Percentiles rank a stretch among this genome's conserved stretches.
phyloP scores from a whole-genome alignment of 2,113 vertebrate genomes.

The Bos indicus region DNA sequence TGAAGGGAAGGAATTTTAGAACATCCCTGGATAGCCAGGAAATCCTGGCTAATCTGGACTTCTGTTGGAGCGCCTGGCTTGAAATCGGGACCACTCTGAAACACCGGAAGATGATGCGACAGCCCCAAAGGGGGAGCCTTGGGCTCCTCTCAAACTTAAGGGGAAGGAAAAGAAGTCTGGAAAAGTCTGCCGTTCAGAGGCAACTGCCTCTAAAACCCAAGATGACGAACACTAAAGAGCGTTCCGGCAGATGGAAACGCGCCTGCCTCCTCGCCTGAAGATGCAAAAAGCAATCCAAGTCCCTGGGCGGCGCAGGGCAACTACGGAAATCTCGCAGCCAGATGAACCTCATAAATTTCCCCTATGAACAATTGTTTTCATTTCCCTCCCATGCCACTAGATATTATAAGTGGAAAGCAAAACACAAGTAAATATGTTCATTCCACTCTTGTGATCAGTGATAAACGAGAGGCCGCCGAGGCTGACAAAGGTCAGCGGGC shows the following conservation, averaged over 20 bases:
- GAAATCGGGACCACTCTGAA: not conserved
- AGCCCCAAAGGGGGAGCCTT: rapidly evolving
- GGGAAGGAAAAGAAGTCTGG: not conserved
- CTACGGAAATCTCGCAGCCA: slow-evolving; percentile 88
- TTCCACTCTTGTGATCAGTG: slow-evolving; percentile 80
- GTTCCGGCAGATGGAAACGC: slow-evolving; percentile 83
- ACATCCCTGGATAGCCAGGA: not conserved
- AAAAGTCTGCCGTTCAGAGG: slow-evolving; percentile 63
- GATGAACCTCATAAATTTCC: slow-evolving; percentile 97
- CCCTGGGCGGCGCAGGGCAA: slow-evolving; percentile 90
- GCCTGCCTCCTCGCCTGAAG: slow-evolving; percentile 87
- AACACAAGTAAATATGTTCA: slow-evolving; percentile 86
- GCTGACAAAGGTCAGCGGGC: slow-evolving; percentile 79
- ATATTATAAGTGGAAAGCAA: slow-evolving; percentile 85
- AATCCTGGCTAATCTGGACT: not conserved
- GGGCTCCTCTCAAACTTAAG: not conserved
- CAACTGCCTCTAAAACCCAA: slow-evolving; percentile 55
- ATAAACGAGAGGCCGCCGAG: slow-evolving; percentile 82
- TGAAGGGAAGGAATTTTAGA: not conserved
- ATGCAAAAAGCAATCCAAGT: slow-evolving; percentile 86
- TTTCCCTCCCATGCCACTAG: slow-evolving; percentile 86
- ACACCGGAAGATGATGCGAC: not conserved
- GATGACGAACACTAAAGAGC: slow-evolving; percentile 53
- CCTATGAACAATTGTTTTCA: slow-evolving; percentile 90
- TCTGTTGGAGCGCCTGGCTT: not conserved